Evolutionary conservation across 1,140 invertebrate genomes (phyloP).

Genomic region (Trichonephila inaurata): DNA sequence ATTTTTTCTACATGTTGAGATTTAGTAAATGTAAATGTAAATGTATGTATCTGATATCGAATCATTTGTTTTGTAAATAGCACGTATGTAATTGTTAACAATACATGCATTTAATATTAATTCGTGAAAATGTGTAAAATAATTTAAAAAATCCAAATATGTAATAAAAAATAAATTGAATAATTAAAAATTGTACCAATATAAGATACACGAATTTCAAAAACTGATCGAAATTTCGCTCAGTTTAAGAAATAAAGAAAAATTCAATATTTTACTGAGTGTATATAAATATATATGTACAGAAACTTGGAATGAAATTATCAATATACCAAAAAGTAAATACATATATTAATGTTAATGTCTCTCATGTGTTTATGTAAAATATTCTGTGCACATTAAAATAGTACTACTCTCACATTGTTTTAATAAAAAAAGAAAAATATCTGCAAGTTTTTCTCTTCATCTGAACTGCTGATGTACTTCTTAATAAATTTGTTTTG

Average conservation of each 20-base stretch:
- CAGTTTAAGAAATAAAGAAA: background rate
- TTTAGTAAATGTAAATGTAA: no score
- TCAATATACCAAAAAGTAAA: no score
- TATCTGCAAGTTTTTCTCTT: background rate
- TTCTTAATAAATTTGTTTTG: background rate
- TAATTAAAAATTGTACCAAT: no score
- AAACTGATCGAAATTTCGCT: background rate
- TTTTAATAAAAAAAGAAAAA: background rate
- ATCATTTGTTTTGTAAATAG: no score
- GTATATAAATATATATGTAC: constrained; percentile 2
- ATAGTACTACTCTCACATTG: background rate
- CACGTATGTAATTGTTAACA: no score
- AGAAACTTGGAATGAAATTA: background rate
- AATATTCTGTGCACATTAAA: background rate
- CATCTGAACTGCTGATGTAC: background rate
- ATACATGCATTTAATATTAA: no score
- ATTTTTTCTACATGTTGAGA: no score
- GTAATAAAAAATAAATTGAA: no score
- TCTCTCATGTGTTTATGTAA: background rate
- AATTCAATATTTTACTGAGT: background rate
- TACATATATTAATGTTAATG: no score
- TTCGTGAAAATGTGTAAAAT: no score
- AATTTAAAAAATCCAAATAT: no score
- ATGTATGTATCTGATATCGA: no score
- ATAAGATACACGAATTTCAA: background rate